Evolutionary conservation across 2,888 invertebrate species (phyloP).

Genomic region (Cephus runcator): DNA sequence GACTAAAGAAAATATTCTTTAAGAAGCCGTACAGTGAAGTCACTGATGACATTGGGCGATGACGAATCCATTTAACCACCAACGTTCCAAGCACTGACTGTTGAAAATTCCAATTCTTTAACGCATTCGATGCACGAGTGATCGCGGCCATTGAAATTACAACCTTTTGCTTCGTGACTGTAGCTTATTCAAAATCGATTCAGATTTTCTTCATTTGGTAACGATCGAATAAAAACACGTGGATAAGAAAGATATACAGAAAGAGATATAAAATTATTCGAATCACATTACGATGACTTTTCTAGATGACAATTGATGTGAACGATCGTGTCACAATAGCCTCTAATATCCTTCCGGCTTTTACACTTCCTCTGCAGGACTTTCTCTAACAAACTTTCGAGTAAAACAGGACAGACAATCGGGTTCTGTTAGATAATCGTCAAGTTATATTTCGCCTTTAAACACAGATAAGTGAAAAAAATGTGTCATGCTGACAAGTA

Average conservation of each 20-base stretch:
- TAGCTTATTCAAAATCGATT: not conserved
- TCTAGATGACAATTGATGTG: not conserved
- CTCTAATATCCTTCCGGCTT: not conserved
- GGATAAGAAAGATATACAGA: not conserved
- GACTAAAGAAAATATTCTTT: not conserved
- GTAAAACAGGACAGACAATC: not conserved
- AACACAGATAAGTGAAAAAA: not conserved
- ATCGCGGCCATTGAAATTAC: not conserved
- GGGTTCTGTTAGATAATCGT: not conserved
- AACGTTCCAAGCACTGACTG: not conserved
- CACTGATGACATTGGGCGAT: not conserved
- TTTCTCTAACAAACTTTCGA: not conserved
- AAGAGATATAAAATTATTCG: too few species aligned
- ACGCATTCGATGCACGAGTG: not conserved
- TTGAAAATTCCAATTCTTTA: not conserved
- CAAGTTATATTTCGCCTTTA: not conserved
- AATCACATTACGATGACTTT: not conserved
- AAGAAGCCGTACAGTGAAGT: not conserved
- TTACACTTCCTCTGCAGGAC: not conserved
- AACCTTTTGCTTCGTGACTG: not conserved
- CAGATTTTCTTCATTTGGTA: too few species aligned
- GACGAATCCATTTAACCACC: not conserved
- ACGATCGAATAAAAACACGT: not conserved
- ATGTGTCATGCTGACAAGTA: not conserved
- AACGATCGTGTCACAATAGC: not conserved